Evolutionary conservation across 2,797 vertebrate genomes (phyloP), one percentile per base, ranked within the genome.

Genomic region (Staurois parvus): DNA sequence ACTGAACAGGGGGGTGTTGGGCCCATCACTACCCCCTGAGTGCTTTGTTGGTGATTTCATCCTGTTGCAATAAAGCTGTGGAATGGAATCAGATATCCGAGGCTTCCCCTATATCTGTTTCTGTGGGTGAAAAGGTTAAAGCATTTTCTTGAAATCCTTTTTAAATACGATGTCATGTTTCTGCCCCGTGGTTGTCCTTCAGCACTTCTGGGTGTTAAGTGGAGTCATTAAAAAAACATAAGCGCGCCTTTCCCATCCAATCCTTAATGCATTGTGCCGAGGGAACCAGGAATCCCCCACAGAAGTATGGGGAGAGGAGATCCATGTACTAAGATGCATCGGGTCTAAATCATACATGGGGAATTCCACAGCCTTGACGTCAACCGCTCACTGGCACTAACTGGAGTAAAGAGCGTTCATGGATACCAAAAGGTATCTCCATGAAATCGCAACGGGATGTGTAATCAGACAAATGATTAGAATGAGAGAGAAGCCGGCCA

Each of bases 211-310:
- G 40, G 69, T 29, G 37, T 24, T 28, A 72, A 73, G 42, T 81
- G 32, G 52, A 73, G 59, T 72, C 26, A 81, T 73, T 72, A 28
- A 28, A 64, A 72, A 73, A 70, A 81, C 45, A 81, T 59, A 59
- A 59, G n/a, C 21, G 8, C 45, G 67, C 69, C 70, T 52, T 24
- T n/a, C 48, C 40, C n/a, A 11, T 37, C 29, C 30, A 64, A 64
- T 62, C n/a, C 30, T 62, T 81, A 72, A 81, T 73, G 79, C 48
- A 30, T 81, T 81, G 24, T 29, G 79, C 79, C 34, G 28, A 32
- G 42, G 69, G 79, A 72, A 37, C 29, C 24, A 72, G 56, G 48
- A 6, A 52, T 17, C 17, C 19, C 48, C 52, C 21, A 1, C 5
- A 59, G 52, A 24, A 59, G 52, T 8, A 3, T 7, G 1, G 32